Base-by-base conservation (phyloP, 2,113 vertebrate species). In the Tor tambroides region DNA sequence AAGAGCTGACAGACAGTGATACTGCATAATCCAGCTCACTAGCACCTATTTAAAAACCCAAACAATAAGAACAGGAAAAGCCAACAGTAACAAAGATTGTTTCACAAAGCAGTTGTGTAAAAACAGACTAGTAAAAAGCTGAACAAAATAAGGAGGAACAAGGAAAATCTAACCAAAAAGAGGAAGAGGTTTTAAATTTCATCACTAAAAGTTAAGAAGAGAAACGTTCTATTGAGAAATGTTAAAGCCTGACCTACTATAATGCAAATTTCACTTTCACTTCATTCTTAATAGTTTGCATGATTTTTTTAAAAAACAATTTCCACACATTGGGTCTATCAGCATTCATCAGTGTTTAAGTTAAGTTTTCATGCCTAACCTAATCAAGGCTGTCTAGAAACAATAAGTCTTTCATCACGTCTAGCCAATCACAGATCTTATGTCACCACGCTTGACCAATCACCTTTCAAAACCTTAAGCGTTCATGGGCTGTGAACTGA, bases 1-100 rank as follows among this genome's bases (percentile, higher is more conserved):
- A 94, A 94, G 59, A 3, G 94, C 94, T 95, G 94, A 95, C 87
- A n/a, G 63, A 43, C 81, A 63, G 85, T 94, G 93, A 94, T 93
- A 35, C 43, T 83, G 92, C 92, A 94, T 84, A 92, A 94, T 87
- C 59, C 23, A 41, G 28, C 32, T 85, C 61, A 26, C 84, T 83
- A 84, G 46, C 26, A 4, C 69, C 81, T 4, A 69, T 67, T 85
- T 56, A 51, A 35, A 61, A 63, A 80, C 6, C 38, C 17, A 71
- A 65, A 65, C 72, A 72, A 84, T 23, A 83, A 32, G 41, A 74
- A 15, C 30, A 71, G 9, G 78, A 43, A 17, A 77, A 54, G n/a
- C 61, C 76, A 69, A 63, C 12, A n/a, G 35, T n/a, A 38, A 65
- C 59, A 67, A 65, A 46, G 38, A 63, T 46, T 4, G 6, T 11